Evolutionary conservation across 2,113 vertebrate species (phyloP), one percentile per base, ranked within the genome.

Genomic region (Brevimyrus niger): DNA sequence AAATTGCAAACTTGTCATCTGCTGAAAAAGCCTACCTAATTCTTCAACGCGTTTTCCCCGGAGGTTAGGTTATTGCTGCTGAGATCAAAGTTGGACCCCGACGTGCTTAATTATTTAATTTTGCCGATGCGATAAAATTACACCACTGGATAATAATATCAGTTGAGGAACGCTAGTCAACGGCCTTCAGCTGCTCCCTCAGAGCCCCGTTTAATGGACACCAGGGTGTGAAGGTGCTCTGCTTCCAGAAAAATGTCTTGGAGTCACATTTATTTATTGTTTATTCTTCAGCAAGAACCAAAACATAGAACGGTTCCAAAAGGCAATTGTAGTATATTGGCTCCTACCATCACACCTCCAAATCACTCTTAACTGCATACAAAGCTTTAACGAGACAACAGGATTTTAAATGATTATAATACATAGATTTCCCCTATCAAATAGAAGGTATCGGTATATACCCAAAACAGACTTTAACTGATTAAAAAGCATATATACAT

Each of bases 401-500:
- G n/a, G 17, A 13, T 47, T 46, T 42, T 21, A 23, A 42, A 23
- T 27, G 31, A 47, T 85, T 85, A 48, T 69, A 46, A 69, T 50
- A 44, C n/a, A 88, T 38, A 47, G 27, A 73, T 73, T 31, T n/a
- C 15, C 35, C 50, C 17, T 31, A 95, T 95, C 8, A 55, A 84
- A 42, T n/a, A 82, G 50, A 38, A 55, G 23, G 50, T 19, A 94
- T 94, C 95, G 94, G 95, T 96, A 92, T 31, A 90, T 55, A 80
- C 90, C 65, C 38, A 95, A 94, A 94, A 95, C 95, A 95, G 61
- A 69, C 10, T 27, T 69, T 11, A n/a, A 69, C 31, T 69, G 58
- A 96, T 95, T 95, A 94, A 94, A 96, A 96, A 95, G 95, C 92
- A 96, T 93, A 94, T 93, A 95, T 96, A 95, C 95, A 96, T 95